Percentiles rank a stretch among this genome's conserved stretches.
phyloP scores from a whole-genome alignment of 2,113 vertebrate genomes.

The pig (Sus scrofa) region T2T-Sscrofa CM000829.6:37109001-37109500 shows the following conservation, averaged over 20 bases:
- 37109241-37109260: conserved; percentile 2
- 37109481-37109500: background rate
- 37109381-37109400: background rate
- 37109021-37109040: background rate
- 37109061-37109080: background rate
- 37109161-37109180: conserved; percentile 54
- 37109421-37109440: background rate
- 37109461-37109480: background rate
- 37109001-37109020: background rate
- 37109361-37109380: background rate
- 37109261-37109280: conserved; percentile 8
- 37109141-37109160: conserved; percentile 59
- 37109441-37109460: background rate
- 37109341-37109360: background rate
- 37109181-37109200: background rate
- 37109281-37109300: background rate
- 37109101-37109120: background rate
- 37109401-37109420: background rate
- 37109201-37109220: conserved; percentile 61
- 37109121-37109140: conserved; percentile 28
- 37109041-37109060: conserved; percentile 29
- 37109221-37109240: conserved; percentile 42
- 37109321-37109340: conserved; percentile 5
- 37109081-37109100: background rate
- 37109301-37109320: conserved; percentile 41